Conservation (phyloP, 1,140 invertebrate genomes). For the Marisa cornuarietis region DNA sequence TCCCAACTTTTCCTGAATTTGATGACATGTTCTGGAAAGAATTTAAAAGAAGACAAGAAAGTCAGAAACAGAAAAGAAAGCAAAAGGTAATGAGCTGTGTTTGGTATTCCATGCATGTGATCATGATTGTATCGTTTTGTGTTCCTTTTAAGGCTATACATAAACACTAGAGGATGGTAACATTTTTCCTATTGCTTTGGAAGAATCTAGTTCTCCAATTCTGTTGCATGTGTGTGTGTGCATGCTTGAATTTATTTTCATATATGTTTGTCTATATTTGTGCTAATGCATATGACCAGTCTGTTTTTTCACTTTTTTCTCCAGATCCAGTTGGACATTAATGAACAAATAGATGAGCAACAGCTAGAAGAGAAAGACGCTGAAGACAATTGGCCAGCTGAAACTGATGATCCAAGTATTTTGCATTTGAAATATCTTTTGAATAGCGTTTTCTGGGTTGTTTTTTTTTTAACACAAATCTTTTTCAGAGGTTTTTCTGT, state of each 20-base stretch:
- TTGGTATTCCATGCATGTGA: background rate
- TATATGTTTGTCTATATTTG: no score
- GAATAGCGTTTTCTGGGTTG: no score
- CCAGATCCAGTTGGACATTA: constrained; percentile 3
- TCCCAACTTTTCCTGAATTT: constrained; percentile 52
- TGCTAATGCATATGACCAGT: no score
- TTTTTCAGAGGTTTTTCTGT: no score
- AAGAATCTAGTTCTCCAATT: no score
- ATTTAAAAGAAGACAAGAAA: constrained; percentile 44
- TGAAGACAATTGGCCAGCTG: constrained; percentile 8
- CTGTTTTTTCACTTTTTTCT: background rate
- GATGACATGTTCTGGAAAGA: constrained; percentile 57
- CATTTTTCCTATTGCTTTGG: no score
- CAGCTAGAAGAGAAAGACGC: constrained; percentile 27
- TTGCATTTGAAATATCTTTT: no score
- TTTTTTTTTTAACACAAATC: no score
- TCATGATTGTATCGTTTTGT: background rate
- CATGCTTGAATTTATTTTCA: no score
- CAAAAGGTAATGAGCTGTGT: constrained; percentile 22
- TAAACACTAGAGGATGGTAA: no score
- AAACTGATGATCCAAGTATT: constrained; percentile 7
- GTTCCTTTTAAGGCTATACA: background rate
- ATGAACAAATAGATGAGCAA: constrained; percentile 9
- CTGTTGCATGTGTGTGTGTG: no score
- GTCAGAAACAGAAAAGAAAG: constrained; percentile 38